Evolutionary conservation across 2,888 invertebrate species (phyloP).

Genomic region (Scaptomyza tumidula): DNA sequence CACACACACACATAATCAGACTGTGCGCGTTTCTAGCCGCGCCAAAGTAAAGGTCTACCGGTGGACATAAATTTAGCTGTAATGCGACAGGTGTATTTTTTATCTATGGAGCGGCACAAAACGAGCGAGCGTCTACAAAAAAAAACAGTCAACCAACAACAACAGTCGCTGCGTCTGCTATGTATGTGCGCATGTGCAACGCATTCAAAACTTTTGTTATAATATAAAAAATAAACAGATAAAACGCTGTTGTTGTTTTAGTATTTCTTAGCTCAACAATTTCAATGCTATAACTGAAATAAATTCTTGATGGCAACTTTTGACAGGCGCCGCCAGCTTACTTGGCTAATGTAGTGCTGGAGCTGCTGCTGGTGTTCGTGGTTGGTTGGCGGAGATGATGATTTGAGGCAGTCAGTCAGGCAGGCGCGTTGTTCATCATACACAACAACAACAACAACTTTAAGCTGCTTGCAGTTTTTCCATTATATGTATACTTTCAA

Average conservation of each 20-base stretch:
- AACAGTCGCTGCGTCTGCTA: constrained; percentile 13
- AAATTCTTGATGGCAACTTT: constrained; percentile 72
- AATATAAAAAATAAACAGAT: constrained; percentile 61
- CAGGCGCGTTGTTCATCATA: constrained; percentile 48
- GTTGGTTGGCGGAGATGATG: constrained; percentile 3
- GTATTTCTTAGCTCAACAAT: constrained; percentile 48
- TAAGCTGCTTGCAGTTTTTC: constrained; percentile 60
- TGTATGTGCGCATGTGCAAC: constrained; percentile 75
- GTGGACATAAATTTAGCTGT: constrained; percentile 84
- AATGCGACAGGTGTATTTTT: constrained; percentile 84
- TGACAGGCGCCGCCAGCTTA: constrained; percentile 64
- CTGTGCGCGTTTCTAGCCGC: constrained; percentile 78
- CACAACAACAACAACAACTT: constrained; percentile 38
- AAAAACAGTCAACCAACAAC: constrained; percentile 9
- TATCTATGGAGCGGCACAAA: constrained; percentile 79
- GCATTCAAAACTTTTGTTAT: constrained; percentile 69
- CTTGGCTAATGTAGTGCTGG: constrained; percentile 9
- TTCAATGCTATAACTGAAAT: constrained; percentile 71
- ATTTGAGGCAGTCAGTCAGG: neutral
- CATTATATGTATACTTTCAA: constrained; percentile 54
- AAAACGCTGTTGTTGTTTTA: constrained; percentile 19
- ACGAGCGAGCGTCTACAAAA: constrained; percentile 48
- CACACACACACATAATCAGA: constrained; percentile 22
- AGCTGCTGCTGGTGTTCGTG: neutral
- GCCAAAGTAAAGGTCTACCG: constrained; percentile 83